phyloP scores from a whole-genome alignment of 1,140 invertebrate species.

The Elysia chlorotica region DNA sequence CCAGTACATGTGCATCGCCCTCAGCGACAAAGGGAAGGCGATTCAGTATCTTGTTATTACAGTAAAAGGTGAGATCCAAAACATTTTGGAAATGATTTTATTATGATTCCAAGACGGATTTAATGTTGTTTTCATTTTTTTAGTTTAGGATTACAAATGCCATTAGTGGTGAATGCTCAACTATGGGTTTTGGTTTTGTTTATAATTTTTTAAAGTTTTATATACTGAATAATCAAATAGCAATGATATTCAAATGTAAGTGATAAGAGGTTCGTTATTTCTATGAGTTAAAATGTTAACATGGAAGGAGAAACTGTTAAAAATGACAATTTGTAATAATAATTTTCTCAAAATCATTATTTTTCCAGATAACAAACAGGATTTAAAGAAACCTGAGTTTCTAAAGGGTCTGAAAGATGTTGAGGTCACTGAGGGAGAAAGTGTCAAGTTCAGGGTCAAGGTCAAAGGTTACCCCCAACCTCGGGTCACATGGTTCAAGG shows the following conservation, averaged over 20 bases:
- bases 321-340: background rate
- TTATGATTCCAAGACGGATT: background rate
- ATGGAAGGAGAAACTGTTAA: background rate
- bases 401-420: conserved; percentile 51
- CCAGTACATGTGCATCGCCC: conserved; percentile 55
- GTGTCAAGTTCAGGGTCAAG: conserved; percentile 57
- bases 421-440: conserved; percentile 54
- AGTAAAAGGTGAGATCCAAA: conserved; percentile 47
- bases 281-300: background rate
- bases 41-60: conserved; percentile 48
- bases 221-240: background rate
- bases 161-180: background rate
- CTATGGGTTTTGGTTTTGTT: background rate
- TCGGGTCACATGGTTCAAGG: conserved; percentile 58
- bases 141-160: background rate
- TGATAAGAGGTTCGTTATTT: background rate
- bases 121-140: background rate
- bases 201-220: background rate
- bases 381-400: conserved; percentile 55
- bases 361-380: conserved; percentile 49
- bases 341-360: background rate
- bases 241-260: background rate
- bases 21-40: conserved; percentile 49
- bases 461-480: conserved; percentile 60
- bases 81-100: background rate